Base-by-base conservation (phyloP, 2,888 invertebrate species). In the Polydrusus tereticollis region DNA sequence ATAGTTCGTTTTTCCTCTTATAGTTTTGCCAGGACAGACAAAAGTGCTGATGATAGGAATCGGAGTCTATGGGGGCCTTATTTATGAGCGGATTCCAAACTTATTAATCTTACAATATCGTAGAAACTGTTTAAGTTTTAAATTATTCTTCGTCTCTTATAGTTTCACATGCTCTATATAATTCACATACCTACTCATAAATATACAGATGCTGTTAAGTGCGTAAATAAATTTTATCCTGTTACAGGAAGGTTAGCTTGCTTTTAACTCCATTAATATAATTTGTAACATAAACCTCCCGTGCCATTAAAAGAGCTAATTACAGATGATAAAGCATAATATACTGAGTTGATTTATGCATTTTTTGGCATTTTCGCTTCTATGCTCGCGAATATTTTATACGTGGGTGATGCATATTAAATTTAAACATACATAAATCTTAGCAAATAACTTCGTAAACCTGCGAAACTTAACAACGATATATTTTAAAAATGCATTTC, bases 361-460 rank as follows among this genome's bases (percentile, higher is more conserved):
- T 55, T 55, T 55, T 55, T 55, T 10, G 29, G 52, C 12, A 55
- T 55, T 55, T 29, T 55, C 52, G 52, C 52, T 55, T 29, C 29
- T 16, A 1, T 23, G 23, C 47, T 47, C 21, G 23, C 21, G 18
- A 33, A 29, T 16, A 29, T 55, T 16, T 29, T 26, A 29, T 52
- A 52, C 29, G 52, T 29, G 29, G 29, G 16, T 18, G 18, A 29
- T 55, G 12, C 29, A 29, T 8, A 33, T 29, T 33, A 55, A 55
- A 55, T 55, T 55, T 55, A 55, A 55, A 55, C 12, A 23, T 29
- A 7, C 29, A 55, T 55, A 55, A 55, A 55, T 55, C 52, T 33
- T 21, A 2, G 1, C n/a, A 23, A 3, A n/a, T 47, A 47, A 47
- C 47, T 47, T 47, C 47, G 47, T 47, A 52, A 52, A 52, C 7